Evolutionary conservation across 1,140 invertebrate species (phyloP), one percentile per base, ranked within the genome.

Genomic region (Drosophila quadrilineata): DNA sequence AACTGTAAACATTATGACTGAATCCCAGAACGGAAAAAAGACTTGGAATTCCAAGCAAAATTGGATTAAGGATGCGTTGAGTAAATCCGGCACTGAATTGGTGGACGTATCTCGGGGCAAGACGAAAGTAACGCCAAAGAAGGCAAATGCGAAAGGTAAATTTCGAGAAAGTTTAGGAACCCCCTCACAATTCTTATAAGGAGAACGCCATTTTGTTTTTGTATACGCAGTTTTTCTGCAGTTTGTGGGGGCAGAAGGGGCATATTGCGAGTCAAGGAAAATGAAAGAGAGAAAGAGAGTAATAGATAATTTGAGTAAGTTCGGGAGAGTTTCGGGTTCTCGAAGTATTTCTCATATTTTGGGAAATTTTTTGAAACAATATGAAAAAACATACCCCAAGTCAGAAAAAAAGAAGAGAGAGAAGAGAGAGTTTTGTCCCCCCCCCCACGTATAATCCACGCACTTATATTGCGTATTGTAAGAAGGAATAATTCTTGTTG

Each of bases 11-110:
- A 66, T 2, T 24, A 86, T 86, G 82, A 86, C 75, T 73, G 82
- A 86, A 50, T 57, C 67, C 35, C 65, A 65, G 19, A 86, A 58
- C 54, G 72, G 59, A 41, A 46, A 66, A 22, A 86, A 67, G 58
- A 57, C 63, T 64, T 89, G 87, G 87, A 29, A 56, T 3, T 38
- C 54, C 43, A 87, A 89, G 58, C 82, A 86, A 59, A 75, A 72
- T 62, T 89, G 87, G 87, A 75, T 89, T 36, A 89, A 88, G 40
- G 75, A 89, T 70, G 71, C 75, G 6, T 57, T 87, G 1, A 76
- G 68, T n/a, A 90, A 89, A 56, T 89, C 89, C 17, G 75, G 86
- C 46, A 89, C 69, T 6, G 88, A 89, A 43, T 41, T 89, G 38
- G 49, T 86, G 40, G 88, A 89, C 69, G 68, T 87, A 52, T 57